phyloP scores from a whole-genome alignment of 2,888 invertebrate species.

The Tipula unca region DNA sequence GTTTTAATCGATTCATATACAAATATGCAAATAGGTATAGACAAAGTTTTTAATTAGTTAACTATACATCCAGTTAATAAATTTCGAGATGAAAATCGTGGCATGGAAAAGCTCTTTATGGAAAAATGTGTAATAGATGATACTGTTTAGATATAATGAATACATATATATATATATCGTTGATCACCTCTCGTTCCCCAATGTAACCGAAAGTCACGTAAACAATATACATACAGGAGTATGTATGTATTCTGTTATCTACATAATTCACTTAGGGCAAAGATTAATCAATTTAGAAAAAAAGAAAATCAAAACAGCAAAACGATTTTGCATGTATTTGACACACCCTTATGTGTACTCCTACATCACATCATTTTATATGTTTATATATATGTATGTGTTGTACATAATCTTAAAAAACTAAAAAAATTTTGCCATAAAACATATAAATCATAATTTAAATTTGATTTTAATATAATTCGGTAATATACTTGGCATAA shows the following conservation, averaged over 20 bases:
- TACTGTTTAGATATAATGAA: no score
- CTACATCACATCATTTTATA: not conserved
- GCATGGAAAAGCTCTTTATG: no score
- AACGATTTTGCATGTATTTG: conserved; percentile 14
- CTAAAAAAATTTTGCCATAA: not conserved
- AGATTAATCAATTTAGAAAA: not conserved
- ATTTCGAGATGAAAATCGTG: no score
- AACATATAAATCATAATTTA: conserved; percentile 14
- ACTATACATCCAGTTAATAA: no score
- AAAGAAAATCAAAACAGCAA: not conserved
- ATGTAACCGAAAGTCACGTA: not conserved
- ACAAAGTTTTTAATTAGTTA: no score
- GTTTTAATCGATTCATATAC: no score
- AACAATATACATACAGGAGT: not conserved
- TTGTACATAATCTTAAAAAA: not conserved
- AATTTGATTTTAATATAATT: conserved; percentile 8
- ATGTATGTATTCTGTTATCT: not conserved
- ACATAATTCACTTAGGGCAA: conserved; percentile 8
- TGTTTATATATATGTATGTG: no score
- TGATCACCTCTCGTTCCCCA: not conserved
- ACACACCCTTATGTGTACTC: not conserved
- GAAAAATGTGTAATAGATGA: no score
- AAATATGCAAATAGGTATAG: no score
- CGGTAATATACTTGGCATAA: not conserved
- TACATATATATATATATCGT: not conserved